A percentile compares a stretch with the other conserved stretches of the same genome.
These are phyloP conservation scores for Catharus minimus DNA, from an alignment of 2,113 vertebrate genomes.

Conservation along the genomic window DNA sequence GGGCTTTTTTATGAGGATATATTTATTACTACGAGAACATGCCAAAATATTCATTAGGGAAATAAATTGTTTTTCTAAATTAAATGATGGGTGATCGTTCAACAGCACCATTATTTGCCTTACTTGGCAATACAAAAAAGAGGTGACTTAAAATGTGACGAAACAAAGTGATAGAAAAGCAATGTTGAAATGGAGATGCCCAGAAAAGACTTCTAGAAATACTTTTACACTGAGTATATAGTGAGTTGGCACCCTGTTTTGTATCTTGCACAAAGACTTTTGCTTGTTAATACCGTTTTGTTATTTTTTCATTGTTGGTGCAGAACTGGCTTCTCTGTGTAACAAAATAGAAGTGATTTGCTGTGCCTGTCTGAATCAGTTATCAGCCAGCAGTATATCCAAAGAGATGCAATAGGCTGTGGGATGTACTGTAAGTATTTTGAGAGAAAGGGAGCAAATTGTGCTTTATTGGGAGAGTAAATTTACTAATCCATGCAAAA, in stretches of 20 bases:
- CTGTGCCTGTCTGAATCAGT: conserved; percentile 41
- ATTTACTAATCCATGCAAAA: neutral
- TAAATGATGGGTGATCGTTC: conserved; percentile 19
- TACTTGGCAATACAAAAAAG: conserved; percentile 36
- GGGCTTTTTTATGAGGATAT: conserved; percentile 39
- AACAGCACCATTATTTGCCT: conserved; percentile 47
- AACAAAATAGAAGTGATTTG: conserved; percentile 33
- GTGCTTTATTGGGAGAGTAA: conserved; percentile 41
- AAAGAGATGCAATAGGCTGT: conserved; percentile 5
- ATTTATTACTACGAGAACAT: conserved; percentile 27
- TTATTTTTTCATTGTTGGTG: conserved; percentile 52
- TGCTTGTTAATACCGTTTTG: conserved; percentile 58
- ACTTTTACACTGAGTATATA: conserved; percentile 28
- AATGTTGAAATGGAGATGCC: conserved; percentile 8
- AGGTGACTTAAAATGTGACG: neutral
- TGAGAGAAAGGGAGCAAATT: conserved; percentile 65
- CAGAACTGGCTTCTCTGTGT: conserved; percentile 48
- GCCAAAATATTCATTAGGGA: conserved; percentile 11
- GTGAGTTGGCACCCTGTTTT: conserved; percentile 44
- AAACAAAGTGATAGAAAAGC: conserved; percentile 17
- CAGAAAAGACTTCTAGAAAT: conserved; percentile 33
- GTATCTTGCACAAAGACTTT: conserved; percentile 66
- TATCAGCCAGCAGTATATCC: conserved; percentile 49
- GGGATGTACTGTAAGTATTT: conserved; percentile 60
- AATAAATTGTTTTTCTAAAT: conserved; percentile 33